Percentiles rank a stretch among this genome's conserved stretches.
Evolutionary conservation across 2,888 invertebrate genomes (phyloP).

Genomic region (Diabrotica balteata): DNA sequence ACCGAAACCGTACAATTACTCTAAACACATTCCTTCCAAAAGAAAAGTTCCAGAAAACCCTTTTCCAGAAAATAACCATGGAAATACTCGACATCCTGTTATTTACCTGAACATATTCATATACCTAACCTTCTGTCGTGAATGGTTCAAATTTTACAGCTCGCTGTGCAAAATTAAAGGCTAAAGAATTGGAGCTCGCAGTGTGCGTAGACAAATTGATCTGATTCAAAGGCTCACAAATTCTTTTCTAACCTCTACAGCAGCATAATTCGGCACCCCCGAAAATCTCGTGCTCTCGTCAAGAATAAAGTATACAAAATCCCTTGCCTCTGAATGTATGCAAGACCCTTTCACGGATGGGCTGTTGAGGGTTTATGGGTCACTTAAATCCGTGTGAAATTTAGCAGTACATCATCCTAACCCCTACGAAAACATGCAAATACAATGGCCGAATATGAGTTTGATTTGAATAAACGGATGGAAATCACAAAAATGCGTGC

Average conservation of each 20-base stretch:
- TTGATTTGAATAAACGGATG: constrained; percentile 33
- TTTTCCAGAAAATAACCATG: no score
- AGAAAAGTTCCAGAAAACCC: no score
- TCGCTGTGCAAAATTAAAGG: constrained; percentile 15
- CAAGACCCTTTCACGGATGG: constrained; percentile 27
- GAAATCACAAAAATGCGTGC: constrained; percentile 25
- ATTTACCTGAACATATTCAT: constrained; percentile 5
- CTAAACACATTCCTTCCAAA: no score
- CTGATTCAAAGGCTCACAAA: constrained; percentile 11
- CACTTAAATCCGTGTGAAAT: constrained; percentile 35
- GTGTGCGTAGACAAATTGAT: constrained; percentile 14
- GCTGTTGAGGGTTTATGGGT: constrained; percentile 30
- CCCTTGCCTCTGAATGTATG: constrained; percentile 17
- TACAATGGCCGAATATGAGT: constrained; percentile 29
- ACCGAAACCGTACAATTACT: no score
- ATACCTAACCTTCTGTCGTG: constrained; percentile 5
- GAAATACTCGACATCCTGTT: not conserved
- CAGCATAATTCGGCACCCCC: constrained; percentile 8
- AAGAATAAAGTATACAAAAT: constrained; percentile 19
- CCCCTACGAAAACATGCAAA: constrained; percentile 37
- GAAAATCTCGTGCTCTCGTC: constrained; percentile 7
- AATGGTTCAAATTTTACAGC: constrained; percentile 12
- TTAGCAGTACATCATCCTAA: constrained; percentile 31
- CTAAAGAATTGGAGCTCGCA: constrained; percentile 1
- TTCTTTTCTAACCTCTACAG: constrained; percentile 12